These are phyloP conservation scores for Aelia acuminata DNA, from an alignment of 2,888 invertebrate species.

Conservation along the genomic window DNA sequence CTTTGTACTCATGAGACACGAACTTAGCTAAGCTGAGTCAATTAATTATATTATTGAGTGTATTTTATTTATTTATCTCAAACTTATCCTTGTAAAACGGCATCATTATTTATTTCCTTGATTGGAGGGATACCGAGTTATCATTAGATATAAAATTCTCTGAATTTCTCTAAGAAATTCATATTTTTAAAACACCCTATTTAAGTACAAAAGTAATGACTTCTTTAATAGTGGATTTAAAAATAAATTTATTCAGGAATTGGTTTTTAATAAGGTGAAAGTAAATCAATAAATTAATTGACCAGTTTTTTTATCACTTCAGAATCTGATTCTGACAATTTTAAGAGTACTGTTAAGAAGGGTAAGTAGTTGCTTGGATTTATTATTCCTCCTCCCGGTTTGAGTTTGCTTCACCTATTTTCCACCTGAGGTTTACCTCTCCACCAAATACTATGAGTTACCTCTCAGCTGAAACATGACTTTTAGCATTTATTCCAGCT, in stretches of 20 bases:
- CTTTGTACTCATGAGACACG: constrained; percentile 24
- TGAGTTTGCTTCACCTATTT: neutral
- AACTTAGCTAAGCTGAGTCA: constrained; percentile 10
- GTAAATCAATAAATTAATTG: neutral
- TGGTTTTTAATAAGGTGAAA: neutral
- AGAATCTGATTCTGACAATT: neutral
- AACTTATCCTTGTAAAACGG: neutral
- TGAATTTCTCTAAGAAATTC: neutral
- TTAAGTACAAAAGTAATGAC: neutral
- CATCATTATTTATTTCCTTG: neutral
- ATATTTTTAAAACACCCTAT: neutral
- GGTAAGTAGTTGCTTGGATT: neutral
- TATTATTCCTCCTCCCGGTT: neutral
- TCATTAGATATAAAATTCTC: neutral
- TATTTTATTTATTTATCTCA: constrained; percentile 28
- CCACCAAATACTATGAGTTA: neutral
- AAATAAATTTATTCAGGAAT: no score
- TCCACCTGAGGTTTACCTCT: neutral
- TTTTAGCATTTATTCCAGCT: no score
- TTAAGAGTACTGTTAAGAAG: neutral
- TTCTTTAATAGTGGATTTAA: no score
- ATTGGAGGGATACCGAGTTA: neutral
- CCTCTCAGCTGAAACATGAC: neutral
- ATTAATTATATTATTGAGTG: neutral
- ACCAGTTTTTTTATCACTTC: neutral